Evolutionary conservation across 2,888 invertebrate species (phyloP).

Genomic region (Protonemura montana): DNA sequence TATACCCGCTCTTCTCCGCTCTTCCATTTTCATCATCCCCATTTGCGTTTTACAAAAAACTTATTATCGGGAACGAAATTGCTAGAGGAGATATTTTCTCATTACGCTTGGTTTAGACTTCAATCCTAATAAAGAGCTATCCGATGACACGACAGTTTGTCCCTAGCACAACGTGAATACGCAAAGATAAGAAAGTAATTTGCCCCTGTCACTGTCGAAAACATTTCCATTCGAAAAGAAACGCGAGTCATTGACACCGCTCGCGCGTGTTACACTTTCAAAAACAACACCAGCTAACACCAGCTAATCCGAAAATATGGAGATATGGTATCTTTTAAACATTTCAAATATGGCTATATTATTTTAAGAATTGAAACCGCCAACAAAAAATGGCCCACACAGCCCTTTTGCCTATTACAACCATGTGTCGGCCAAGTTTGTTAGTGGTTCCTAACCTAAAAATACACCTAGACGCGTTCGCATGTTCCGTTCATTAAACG

Average conservation of each 20-base stretch:
- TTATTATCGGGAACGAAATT: background rate
- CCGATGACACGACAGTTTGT: constrained; percentile 17
- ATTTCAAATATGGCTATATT: too few relatives aligned
- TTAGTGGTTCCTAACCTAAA: too few relatives aligned
- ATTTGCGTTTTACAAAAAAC: constrained; percentile 4
- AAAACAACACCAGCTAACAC: background rate
- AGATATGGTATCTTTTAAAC: background rate
- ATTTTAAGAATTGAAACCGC: too few relatives aligned
- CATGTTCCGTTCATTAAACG: background rate
- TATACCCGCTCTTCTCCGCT: background rate
- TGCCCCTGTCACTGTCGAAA: constrained; percentile 27
- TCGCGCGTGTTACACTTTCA: background rate
- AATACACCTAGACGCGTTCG: background rate
- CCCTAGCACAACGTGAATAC: constrained; percentile 1
- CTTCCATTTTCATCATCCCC: background rate
- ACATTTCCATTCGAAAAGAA: constrained; percentile 8
- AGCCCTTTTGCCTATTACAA: too few relatives aligned
- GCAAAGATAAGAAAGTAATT: constrained; percentile 28
- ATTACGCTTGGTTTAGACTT: constrained; percentile 18
- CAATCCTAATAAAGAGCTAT: constrained; percentile 20
- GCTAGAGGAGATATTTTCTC: constrained; percentile 7
- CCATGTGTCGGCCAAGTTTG: too few relatives aligned
- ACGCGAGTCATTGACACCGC: background rate
- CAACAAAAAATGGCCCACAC: too few relatives aligned
- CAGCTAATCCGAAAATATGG: background rate